phyloP scores from a whole-genome alignment of 2,888 invertebrate genomes.

The Catocala sponsa region DNA sequence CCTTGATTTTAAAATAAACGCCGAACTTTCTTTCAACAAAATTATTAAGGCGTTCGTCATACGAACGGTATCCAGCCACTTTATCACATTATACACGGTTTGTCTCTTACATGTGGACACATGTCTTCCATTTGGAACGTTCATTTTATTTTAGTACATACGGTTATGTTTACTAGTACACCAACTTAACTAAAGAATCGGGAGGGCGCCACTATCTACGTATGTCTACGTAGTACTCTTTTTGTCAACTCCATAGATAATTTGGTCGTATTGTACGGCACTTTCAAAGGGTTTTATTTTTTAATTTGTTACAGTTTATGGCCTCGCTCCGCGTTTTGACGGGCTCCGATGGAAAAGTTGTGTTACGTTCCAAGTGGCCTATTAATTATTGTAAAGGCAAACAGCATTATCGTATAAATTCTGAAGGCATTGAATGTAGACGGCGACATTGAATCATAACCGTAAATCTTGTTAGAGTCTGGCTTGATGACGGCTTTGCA shows the following conservation, averaged over 20 bases:
- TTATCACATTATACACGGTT: constrained; percentile 82
- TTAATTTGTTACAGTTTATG: constrained; percentile 85
- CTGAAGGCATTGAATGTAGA: constrained; percentile 38
- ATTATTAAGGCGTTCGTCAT: constrained; percentile 55
- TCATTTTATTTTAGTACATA: constrained; percentile 76
- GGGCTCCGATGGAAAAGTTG: constrained; percentile 63
- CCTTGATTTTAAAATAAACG: constrained; percentile 53
- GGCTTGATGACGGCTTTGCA: constrained; percentile 30
- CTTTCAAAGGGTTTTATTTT: constrained; percentile 77
- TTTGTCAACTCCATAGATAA: background rate
- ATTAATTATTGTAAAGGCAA: constrained; percentile 51
- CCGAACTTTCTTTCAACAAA: constrained; percentile 52
- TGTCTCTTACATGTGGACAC: constrained; percentile 81
- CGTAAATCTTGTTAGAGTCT: constrained; percentile 46
- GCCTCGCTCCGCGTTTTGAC: constrained; percentile 72
- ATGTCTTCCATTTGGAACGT: constrained; percentile 78
- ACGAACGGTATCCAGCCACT: constrained; percentile 56
- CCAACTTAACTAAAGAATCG: background rate
- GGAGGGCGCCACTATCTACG: background rate
- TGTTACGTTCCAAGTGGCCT: constrained; percentile 53
- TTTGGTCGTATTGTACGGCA: constrained; percentile 58
- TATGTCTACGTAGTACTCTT: background rate
- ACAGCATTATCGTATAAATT: constrained; percentile 51
- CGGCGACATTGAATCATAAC: constrained; percentile 31
- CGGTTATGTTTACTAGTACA: constrained; percentile 73